Conservation (phyloP, 2,888 invertebrate species). For the Saturnia pavonia region DNA sequence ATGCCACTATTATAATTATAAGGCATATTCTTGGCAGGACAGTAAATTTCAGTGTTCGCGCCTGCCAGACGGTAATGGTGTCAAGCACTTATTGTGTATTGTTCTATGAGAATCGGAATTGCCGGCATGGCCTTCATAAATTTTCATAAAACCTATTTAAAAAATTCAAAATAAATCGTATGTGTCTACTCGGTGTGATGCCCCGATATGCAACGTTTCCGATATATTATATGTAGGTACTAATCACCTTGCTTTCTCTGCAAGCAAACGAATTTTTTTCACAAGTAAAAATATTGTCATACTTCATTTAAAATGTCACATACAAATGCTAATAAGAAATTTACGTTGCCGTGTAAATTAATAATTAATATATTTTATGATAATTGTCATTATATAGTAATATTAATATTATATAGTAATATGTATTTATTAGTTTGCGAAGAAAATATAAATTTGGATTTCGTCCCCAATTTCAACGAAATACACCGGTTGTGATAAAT, state of each 20-base stretch:
- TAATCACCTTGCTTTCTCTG: background rate
- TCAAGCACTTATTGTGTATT: conserved; percentile 14
- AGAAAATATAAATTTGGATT: too few relatives aligned
- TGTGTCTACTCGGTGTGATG: too few relatives aligned
- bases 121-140: conserved; percentile 5
- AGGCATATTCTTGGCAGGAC: conserved; percentile 11
- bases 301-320: background rate
- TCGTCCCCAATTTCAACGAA: too few relatives aligned
- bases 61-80: conserved; percentile 9
- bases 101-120: conserved; percentile 9
- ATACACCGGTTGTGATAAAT: too few relatives aligned
- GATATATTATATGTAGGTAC: background rate
- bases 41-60: background rate
- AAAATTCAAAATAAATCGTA: too few relatives aligned
- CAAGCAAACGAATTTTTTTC: background rate
- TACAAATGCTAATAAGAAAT: background rate
- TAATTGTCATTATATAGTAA: too few relatives aligned
- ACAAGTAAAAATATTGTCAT: background rate
- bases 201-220: background rate
- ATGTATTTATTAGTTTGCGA: too few relatives aligned
- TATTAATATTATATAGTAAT: too few relatives aligned
- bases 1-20: conserved; percentile 8
- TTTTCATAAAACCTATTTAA: conserved; percentile 5
- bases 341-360: background rate
- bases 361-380: too few relatives aligned